Evolutionary conservation across 23 tunicate species (phyloP), one percentile per base, ranked within the genome.

Genomic region (Aplidium turbinatum): DNA sequence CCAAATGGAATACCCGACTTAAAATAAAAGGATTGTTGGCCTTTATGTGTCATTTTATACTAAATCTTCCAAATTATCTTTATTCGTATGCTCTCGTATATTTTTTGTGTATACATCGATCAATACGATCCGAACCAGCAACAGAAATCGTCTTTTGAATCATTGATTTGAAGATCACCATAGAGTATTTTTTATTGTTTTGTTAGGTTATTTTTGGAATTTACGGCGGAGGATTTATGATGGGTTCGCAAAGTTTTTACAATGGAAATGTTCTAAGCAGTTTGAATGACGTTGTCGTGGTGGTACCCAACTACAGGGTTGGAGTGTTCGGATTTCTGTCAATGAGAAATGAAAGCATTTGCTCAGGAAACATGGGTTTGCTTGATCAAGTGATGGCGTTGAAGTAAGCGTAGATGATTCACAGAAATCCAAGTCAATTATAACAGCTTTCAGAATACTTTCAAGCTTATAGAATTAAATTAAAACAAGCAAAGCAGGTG

Each of bases 351-450:
- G 70, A 80, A 34, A 82, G 82, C 52, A 38, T 35, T 16, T 80
- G 79, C n/a, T 63, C 94, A 31, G 94, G 94, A 58, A 87, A 87
- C 63, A 52, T 67, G 50, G 94, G 94, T 1, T 32, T 87, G 34
- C 56, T 73, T 4, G 94, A 87, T 39, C 94, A 87, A 68, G 36
- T 57, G 19, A 57, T 65, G 71, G 86, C 94, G 3, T 31, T 87
- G 70, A 65, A 87, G 94, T 87, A 62, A 54, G 89, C 61, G 19
- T 13, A 11, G 19, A 5, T n/a, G n/a, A 22, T 27, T n/a, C 31
- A n/a, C 21, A 9, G 66, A 13, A 19, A 18, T n/a, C n/a, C n/a
- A n/a, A n/a, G n/a, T n/a, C n/a, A n/a, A n/a, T n/a, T n/a, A n/a
- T n/a, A n/a, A n/a, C 13, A 45, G 13, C 13, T 13, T 11, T 45